A percentile compares a stretch with the other conserved stretches of the same genome.
These are phyloP conservation scores for Lasius platythorax DNA, from an alignment of 2,888 invertebrate species.

Conservation along the genomic window DNA sequence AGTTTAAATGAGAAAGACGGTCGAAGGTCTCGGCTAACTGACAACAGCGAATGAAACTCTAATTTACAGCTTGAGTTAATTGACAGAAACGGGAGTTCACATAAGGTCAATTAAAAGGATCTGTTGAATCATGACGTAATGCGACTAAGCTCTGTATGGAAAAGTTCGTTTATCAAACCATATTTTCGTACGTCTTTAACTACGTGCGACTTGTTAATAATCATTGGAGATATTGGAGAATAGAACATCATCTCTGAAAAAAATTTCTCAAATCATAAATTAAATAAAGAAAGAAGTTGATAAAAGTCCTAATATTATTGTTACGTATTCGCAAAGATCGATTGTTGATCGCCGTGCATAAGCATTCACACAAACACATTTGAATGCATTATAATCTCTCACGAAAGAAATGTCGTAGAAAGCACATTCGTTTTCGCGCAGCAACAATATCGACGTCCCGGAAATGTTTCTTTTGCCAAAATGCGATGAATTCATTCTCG, in stretches of 20 bases:
- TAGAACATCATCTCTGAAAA: not conserved
- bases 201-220: not conserved
- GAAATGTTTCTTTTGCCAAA: slow-evolving; percentile 31
- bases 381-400: not conserved
- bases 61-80: slow-evolving; percentile 46
- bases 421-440: not conserved
- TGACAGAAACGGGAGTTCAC: slow-evolving; percentile 24
- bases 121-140: slow-evolving; percentile 63
- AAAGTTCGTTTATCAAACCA: not conserved
- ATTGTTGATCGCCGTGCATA: not conserved
- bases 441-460: slow-evolving; percentile 20
- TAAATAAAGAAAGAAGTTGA: not conserved
- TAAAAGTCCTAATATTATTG: not conserved
- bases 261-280: not conserved
- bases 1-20: slow-evolving; percentile 29
- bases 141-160: slow-evolving; percentile 67
- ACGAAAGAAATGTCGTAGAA: not conserved
- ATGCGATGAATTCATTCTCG: slow-evolving; percentile 23
- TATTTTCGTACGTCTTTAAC: not conserved
- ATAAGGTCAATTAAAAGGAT: slow-evolving; percentile 52
- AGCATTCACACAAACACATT: not conserved
- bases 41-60: slow-evolving; percentile 27
- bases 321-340: not conserved
- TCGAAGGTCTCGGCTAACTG: slow-evolving; percentile 41
- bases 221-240: not conserved